phyloP scores from a whole-genome alignment of 2,888 invertebrate genomes.

The Megalurothrips usitatus region DNA sequence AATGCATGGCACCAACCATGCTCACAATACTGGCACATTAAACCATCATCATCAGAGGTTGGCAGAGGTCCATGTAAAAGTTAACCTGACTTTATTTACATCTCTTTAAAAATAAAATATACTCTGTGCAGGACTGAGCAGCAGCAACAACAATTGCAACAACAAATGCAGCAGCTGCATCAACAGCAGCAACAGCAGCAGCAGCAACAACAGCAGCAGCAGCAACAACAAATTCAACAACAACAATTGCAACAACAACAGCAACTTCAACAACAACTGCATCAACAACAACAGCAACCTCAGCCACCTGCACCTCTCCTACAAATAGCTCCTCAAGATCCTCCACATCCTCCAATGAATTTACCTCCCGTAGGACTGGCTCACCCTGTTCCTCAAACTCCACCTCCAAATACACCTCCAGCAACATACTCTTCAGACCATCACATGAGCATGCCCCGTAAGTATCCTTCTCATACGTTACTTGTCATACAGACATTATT shows the following conservation, averaged over 20 bases:
- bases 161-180: background rate
- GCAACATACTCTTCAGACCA: conserved; percentile 55
- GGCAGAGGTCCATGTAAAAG: background rate
- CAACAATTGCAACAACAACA: conserved; percentile 50
- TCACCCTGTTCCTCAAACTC: conserved; percentile 69
- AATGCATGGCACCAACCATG: conserved; percentile 42
- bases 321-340: conserved; percentile 36
- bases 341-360: conserved; percentile 37
- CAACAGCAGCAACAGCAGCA: background rate
- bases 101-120: background rate
- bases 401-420: conserved; percentile 62
- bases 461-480: conserved; percentile 46
- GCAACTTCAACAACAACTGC: background rate
- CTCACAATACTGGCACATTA: conserved; percentile 40
- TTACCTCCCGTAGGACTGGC: conserved; percentile 71
- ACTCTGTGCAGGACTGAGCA: conserved; percentile 9
- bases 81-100: background rate
- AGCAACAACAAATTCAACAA: conserved; percentile 41
- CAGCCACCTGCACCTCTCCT: conserved; percentile 42
- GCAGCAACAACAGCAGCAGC: conserved; percentile 32
- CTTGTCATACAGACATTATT: no score
- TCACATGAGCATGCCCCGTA: conserved; percentile 76
- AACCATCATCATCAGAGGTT: conserved; percentile 38
- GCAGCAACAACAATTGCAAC: background rate
- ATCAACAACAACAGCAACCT: conserved; percentile 42